These are phyloP conservation scores for Orthonychiurus folsomi DNA, from an alignment of 2,888 invertebrate genomes.

Conservation along the genomic window DNA sequence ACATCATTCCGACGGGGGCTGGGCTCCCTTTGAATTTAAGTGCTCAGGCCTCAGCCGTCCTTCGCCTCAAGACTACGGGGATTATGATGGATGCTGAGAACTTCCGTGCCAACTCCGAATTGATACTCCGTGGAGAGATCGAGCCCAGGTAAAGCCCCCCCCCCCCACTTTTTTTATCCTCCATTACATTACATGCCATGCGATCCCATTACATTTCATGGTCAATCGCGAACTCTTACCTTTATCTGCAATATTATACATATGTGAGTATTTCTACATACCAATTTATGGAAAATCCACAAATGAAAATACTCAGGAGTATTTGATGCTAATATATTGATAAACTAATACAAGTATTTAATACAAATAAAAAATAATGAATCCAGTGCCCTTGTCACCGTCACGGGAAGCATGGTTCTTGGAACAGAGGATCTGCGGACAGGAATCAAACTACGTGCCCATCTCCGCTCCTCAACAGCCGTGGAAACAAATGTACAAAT, in stretches of 20 bases:
- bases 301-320: too few relatives aligned
- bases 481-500: conserved; percentile 64
- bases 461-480: conserved; percentile 74
- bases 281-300: too few relatives aligned
- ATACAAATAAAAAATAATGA: neutral
- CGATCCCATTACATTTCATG: too few relatives aligned
- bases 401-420: conserved; percentile 75
- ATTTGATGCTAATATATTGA: too few relatives aligned
- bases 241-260: too few relatives aligned
- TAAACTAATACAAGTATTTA: too few relatives aligned
- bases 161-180: too few relatives aligned
- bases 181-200: too few relatives aligned
- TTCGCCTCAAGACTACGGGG: conserved; percentile 54
- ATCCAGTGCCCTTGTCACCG: conserved; percentile 68
- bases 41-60: conserved; percentile 61
- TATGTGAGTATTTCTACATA: too few relatives aligned
- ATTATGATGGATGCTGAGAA: conserved; percentile 77
- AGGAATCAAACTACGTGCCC: conserved; percentile 73
- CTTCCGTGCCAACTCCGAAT: conserved; percentile 52
- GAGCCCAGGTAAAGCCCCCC: conserved; percentile 76
- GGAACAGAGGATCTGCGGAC: conserved; percentile 69
- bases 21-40: conserved; percentile 78
- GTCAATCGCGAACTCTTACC: too few relatives aligned
- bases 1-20: conserved; percentile 70
- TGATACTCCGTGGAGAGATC: conserved; percentile 70